These are phyloP conservation scores for Sesia bembeciformis DNA, from an alignment of 2,888 invertebrate genomes.

Conservation along the genomic window DNA sequence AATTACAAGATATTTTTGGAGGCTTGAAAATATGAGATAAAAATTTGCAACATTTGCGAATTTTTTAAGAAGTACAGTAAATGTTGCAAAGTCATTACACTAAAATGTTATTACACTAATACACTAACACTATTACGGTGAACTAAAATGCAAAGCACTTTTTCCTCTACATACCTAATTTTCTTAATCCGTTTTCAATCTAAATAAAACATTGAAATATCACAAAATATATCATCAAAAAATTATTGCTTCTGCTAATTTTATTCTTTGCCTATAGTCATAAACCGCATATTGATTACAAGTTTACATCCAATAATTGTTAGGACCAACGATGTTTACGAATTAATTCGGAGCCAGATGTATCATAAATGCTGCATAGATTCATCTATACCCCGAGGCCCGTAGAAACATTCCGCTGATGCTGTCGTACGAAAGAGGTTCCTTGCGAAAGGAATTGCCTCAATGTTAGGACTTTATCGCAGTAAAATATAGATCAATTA, in stretches of 20 bases:
- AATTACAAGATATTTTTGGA: no score
- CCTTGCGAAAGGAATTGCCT: background rate
- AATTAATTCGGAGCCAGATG: slow-evolving; percentile 13
- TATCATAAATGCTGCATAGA: background rate
- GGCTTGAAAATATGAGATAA: no score
- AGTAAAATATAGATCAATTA: slow-evolving; percentile 1
- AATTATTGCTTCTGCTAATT: background rate
- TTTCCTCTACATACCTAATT: no score
- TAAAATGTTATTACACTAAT: no score
- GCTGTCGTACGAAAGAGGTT: background rate
- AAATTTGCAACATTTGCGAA: no score
- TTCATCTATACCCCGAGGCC: background rate
- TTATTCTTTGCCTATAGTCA: background rate
- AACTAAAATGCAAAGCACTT: no score
- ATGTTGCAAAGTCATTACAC: no score
- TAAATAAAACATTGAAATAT: no score
- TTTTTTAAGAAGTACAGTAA: no score
- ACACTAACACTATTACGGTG: no score
- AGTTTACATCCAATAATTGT: slow-evolving; percentile 17
- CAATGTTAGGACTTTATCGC: slow-evolving; percentile 1
- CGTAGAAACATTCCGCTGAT: background rate
- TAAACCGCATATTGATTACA: slow-evolving; percentile 13
- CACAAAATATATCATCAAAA: no score
- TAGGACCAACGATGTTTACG: slow-evolving; percentile 9
- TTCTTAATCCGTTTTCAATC: no score